phyloP scores from a whole-genome alignment of 1,140 invertebrate species.

The Trichonephila clavipes region DNA sequence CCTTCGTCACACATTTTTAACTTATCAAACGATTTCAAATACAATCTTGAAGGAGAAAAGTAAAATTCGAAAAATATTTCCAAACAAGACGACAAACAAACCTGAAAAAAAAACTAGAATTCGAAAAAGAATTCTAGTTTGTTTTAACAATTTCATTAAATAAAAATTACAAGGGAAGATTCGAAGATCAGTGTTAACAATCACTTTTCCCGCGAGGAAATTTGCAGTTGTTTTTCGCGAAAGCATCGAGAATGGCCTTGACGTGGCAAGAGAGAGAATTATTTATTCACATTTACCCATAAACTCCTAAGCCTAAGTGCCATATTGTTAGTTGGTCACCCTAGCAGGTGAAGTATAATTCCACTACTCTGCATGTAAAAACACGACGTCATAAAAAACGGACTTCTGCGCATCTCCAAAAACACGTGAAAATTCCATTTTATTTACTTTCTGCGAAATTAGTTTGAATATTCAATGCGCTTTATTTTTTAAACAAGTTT shows the following conservation, averaged over 20 bases:
- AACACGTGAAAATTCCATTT: not conserved
- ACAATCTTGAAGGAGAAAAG: too few species aligned
- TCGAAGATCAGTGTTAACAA: slow-evolving; percentile 2
- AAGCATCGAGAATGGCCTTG: not conserved
- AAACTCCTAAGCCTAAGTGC: not conserved
- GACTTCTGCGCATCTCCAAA: not conserved
- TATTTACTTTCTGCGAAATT: too few species aligned
- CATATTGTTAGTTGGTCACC: slow-evolving; percentile 26
- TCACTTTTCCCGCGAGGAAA: not conserved
- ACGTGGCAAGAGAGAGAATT: slow-evolving; percentile 6
- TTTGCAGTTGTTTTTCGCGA: not conserved
- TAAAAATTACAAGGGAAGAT: not conserved
- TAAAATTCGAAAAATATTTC: too few species aligned
- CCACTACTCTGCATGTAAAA: slow-evolving; percentile 2
- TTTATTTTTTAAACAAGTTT: too few species aligned
- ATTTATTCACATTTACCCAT: slow-evolving; percentile 38
- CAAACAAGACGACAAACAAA: too few species aligned
- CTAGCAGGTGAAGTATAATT: slow-evolving; percentile 1
- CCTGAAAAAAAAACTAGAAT: too few species aligned
- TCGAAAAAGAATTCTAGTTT: not conserved
- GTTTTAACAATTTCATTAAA: not conserved
- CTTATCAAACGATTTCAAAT: too few species aligned
- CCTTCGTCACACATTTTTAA: too few species aligned
- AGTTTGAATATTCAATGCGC: too few species aligned
- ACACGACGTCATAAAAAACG: not conserved